Evolutionary conservation across 2,888 invertebrate genomes (phyloP), one percentile per base, ranked within the genome.

Genomic region (Eurytoma californica): DNA sequence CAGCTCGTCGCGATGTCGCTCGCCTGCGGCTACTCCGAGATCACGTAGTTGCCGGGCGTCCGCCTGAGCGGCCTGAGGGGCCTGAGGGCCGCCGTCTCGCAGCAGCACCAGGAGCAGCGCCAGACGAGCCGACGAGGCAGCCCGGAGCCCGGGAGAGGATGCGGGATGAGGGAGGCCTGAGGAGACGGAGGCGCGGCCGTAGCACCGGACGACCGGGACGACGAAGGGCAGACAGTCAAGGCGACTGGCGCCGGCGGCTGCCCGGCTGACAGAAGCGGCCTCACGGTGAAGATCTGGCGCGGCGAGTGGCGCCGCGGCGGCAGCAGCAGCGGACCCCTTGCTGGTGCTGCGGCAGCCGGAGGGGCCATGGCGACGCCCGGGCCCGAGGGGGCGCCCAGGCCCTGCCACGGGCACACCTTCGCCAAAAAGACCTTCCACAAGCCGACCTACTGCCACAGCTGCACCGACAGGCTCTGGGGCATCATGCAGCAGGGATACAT

Each of bases 361-460:
- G 61, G 30, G 30, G 76, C 30, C 51, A 57, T 53, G 55, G 66
- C 39, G 39, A 39, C 20, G 30, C 47, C 61, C 67, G 51, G 47
- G 9, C 49, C 55, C 20, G 70, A 28, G 57, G 57, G 47, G 53
- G 67, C 58, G 49, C 57, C 30, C 60, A 92, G 92, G 91, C 86
- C 88, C 86, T 90, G 89, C 90, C 92, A 95, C 93, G 97, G 97
- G 91, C 99, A 99, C 94, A 97, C 96, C 94, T 99, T 99, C 95
- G 95, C 95, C 92, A 99, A 98, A 95, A 99, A 98, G 94, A 98
- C 98, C 92, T 99, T 99, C 94, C 99, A 99, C 94, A 98, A 98
- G 94, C 99, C 98, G 91, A 98, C 98, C 90, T 98, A 98, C 94
- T 99, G 99, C 94, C 99, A 99, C 93, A 98, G 98, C 93, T 99